Conservation (phyloP, 2,888 invertebrate genomes). For the Drosophila cyrtoloma region DNA sequence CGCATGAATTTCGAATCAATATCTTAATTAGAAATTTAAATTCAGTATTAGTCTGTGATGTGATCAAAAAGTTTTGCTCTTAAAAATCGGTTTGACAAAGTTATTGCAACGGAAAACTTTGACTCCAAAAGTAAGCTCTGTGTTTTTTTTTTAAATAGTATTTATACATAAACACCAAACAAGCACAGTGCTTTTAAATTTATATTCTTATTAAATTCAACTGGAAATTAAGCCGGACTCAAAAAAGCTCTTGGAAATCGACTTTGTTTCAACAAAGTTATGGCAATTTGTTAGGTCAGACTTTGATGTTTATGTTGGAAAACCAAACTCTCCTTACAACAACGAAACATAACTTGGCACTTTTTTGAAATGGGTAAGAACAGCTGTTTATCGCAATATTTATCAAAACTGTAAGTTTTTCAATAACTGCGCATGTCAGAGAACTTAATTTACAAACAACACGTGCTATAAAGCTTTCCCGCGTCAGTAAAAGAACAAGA, state of each 20-base stretch:
- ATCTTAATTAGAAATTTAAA: background rate
- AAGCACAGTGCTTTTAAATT: background rate
- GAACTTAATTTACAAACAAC: constrained; percentile 38
- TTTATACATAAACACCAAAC: background rate
- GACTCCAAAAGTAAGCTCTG: background rate
- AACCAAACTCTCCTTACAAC: background rate
- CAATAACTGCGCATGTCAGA: constrained; percentile 44
- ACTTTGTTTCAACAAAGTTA: background rate
- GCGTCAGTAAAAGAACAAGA: constrained; percentile 16
- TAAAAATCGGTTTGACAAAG: background rate
- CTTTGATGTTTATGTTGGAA: background rate
- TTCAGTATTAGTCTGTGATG: background rate
- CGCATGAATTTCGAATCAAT: background rate
- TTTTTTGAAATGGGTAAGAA: background rate
- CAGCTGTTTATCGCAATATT: constrained; percentile 40
- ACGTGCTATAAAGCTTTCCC: constrained; percentile 44
- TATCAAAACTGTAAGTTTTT: constrained; percentile 37
- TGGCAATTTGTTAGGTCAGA: background rate
- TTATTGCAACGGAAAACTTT: background rate
- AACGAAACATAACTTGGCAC: background rate
- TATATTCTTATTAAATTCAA: background rate
- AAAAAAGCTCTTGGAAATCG: background rate
- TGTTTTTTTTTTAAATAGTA: background rate
- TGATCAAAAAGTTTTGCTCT: background rate
- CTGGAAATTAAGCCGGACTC: background rate